Evolutionary conservation across 2,113 vertebrate species (phyloP).

Genomic region (Oncorhynchus gorbuscha): DNA sequence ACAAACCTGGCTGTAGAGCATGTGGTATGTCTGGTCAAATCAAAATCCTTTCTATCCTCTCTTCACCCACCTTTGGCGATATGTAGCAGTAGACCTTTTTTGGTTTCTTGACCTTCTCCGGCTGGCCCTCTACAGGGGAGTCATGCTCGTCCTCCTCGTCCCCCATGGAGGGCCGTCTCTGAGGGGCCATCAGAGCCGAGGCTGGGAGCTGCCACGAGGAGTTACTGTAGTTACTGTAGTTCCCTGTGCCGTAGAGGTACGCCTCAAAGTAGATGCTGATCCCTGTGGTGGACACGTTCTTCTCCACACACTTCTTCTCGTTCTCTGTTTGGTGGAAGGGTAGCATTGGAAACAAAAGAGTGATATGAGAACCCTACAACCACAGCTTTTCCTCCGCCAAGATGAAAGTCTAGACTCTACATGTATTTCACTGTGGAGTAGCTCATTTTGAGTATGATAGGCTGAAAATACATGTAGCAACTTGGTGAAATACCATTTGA

Average conservation of each 20-base stretch:
- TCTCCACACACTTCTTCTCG: constrained; percentile 93
- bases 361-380: not conserved
- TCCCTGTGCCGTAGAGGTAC: constrained; percentile 89
- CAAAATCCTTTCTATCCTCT: not conserved
- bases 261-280: constrained; percentile 97
- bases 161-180: constrained; percentile 86
- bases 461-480: not conserved
- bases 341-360: not conserved
- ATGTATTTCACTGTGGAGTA: too few species aligned
- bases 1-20: not conserved
- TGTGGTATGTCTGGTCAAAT: not conserved
- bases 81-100: constrained; percentile 99
- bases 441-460: not conserved
- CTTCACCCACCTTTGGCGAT: constrained; percentile 87
- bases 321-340: constrained; percentile 76
- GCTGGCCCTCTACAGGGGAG: constrained; percentile 86
- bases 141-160: constrained; percentile 88
- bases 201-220: constrained; percentile 87
- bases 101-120: constrained; percentile 96
- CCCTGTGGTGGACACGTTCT: constrained; percentile 95
- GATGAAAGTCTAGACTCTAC: too few species aligned
- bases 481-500: too few species aligned
- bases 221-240: constrained; percentile 73
- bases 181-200: constrained; percentile 79
- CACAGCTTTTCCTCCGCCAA: not conserved